Conservation (phyloP, 1,140 invertebrate species). For the Drosophila kurseongensis region DNA sequence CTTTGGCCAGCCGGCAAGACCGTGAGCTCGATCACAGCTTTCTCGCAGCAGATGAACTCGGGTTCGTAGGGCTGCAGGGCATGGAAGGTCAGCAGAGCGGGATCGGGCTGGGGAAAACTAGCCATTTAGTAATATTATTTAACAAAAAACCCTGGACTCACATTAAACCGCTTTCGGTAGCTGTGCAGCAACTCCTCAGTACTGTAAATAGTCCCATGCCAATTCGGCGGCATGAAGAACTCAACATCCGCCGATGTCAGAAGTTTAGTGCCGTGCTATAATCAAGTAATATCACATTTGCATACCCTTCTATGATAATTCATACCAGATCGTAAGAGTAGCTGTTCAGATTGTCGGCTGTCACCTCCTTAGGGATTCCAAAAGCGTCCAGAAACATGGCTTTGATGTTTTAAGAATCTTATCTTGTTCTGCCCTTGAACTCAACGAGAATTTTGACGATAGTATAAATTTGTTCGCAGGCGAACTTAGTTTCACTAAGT, state of each 20-base stretch:
- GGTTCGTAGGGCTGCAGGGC: constrained; percentile 56
- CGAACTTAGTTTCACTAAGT: neutral
- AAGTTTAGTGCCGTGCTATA: constrained; percentile 48
- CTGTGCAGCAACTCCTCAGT: constrained; percentile 43
- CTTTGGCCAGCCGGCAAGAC: constrained; percentile 54
- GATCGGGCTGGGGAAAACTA: constrained; percentile 34
- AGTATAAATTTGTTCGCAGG: no score
- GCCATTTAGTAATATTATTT: neutral
- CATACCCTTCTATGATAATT: neutral
- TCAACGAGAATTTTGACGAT: constrained; percentile 5
- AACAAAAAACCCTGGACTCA: constrained; percentile 8
- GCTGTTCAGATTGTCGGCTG: constrained; percentile 35
- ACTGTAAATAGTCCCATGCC: constrained; percentile 68
- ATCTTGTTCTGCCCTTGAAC: neutral
- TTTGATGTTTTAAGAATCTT: neutral
- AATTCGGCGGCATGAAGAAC: constrained; percentile 44
- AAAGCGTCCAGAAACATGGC: constrained; percentile 55
- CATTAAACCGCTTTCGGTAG: constrained; percentile 53
- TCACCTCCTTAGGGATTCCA: constrained; percentile 59
- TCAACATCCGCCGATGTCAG: constrained; percentile 58
- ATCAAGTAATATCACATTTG: no score
- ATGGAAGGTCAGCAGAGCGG: constrained; percentile 54
- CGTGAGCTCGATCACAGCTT: constrained; percentile 52
- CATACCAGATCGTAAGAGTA: constrained; percentile 58
- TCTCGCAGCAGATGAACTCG: constrained; percentile 58